phyloP scores from a whole-genome alignment of 92 coral and sea anemone species.

The Phenganax subtilis region DNA sequence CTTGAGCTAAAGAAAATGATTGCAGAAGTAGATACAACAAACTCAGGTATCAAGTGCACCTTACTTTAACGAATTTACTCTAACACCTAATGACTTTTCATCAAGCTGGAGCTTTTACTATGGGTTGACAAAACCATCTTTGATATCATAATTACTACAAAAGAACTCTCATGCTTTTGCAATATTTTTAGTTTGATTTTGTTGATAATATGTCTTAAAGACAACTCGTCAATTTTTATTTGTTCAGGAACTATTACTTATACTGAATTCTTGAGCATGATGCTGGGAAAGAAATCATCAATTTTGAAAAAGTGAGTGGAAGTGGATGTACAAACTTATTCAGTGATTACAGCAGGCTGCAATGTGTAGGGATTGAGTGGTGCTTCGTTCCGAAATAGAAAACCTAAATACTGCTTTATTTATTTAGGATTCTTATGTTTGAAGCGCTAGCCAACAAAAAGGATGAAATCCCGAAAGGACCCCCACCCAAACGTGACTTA shows the following conservation, averaged over 20 bases:
- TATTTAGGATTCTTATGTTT: conserved; percentile 71
- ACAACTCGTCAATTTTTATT: not conserved
- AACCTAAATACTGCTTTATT: not conserved
- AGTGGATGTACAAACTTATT: not conserved
- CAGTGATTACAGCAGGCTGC: not conserved
- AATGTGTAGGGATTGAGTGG: not conserved
- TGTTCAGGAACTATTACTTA: conserved; percentile 75
- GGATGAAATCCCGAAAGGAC: conserved; percentile 55
- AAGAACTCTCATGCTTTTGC: too few species aligned
- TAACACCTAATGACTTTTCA: not conserved
- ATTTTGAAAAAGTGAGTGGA: conserved; percentile 80
- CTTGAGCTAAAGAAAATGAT: conserved; percentile 96
- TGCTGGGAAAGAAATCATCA: conserved; percentile 90
- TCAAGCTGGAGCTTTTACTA: too few species aligned
- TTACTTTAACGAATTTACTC: not conserved
- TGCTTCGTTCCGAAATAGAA: not conserved
- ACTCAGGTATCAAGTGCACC: conserved; percentile 59
- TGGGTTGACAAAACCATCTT: too few species aligned
- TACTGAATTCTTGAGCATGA: conserved; percentile 81
- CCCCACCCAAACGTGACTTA: conserved; percentile 81
- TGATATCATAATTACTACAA: too few species aligned
- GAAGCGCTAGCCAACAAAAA: conserved; percentile 81
- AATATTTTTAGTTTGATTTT: too few species aligned
- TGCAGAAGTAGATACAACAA: conserved; percentile 88
- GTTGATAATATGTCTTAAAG: not conserved